Evolutionary conservation across 1,140 invertebrate genomes (phyloP).

Genomic region (Helicoverpa zea): DNA sequence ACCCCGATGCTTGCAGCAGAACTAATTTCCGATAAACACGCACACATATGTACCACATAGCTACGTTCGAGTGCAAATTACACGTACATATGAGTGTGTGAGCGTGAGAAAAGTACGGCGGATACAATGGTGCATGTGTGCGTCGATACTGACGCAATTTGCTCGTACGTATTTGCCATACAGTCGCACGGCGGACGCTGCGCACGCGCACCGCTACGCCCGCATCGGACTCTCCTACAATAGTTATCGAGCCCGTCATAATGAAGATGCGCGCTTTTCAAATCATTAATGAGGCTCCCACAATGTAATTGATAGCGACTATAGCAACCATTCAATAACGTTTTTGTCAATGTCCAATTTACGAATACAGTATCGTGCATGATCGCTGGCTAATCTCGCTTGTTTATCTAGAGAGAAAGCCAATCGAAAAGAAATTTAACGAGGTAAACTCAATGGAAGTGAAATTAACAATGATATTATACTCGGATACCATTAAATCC

Average conservation of each 20-base stretch:
- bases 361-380: conserved; percentile 61
- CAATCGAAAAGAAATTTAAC: conserved; percentile 51
- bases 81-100: conserved; percentile 66
- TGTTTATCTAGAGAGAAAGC: conserved; percentile 67
- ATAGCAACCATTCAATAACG: conserved; percentile 58
- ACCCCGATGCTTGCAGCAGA: conserved; percentile 68
- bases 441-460: conserved; percentile 56
- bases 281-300: conserved; percentile 78
- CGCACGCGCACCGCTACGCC: conserved; percentile 67
- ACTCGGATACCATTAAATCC: conserved; percentile 56
- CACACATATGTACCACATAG: conserved; percentile 63
- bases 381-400: conserved; percentile 68
- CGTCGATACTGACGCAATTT: conserved; percentile 59
- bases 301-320: conserved; percentile 74
- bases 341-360: conserved; percentile 73
- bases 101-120: conserved; percentile 83
- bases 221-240: conserved; percentile 75
- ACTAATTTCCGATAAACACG: conserved; percentile 81
- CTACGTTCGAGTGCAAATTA: conserved; percentile 74
- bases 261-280: conserved; percentile 82
- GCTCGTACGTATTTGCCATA: conserved; percentile 53
- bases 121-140: conserved; percentile 72
- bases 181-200: conserved; percentile 53
- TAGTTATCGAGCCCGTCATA: conserved; percentile 76
- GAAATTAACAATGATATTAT: conserved; percentile 60